Evolutionary conservation across 92 coral and sea anemone genomes (phyloP).

Genomic region (Porites lobata): DNA sequence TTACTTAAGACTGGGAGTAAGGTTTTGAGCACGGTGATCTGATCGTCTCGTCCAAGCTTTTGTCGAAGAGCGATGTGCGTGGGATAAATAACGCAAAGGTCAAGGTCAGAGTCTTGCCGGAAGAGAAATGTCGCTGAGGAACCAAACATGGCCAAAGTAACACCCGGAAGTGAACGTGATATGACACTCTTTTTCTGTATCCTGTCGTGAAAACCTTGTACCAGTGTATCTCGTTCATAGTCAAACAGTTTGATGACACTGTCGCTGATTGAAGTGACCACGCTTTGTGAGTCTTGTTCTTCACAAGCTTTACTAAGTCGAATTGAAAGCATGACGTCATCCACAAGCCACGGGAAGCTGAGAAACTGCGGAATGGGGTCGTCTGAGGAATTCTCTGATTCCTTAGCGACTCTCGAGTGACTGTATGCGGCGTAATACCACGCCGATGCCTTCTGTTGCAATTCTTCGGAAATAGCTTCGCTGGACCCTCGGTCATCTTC

Average conservation of each 20-base stretch:
- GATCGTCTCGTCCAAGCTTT: constrained; percentile 53
- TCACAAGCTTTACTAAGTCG: constrained; percentile 12
- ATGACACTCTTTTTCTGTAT: constrained; percentile 58
- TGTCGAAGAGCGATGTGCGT: constrained; percentile 10
- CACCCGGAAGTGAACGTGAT: constrained; percentile 9
- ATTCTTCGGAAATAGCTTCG: constrained; percentile 47
- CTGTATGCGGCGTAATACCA: constrained; percentile 93
- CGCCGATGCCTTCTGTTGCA: constrained; percentile 94
- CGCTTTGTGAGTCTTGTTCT: constrained; percentile 43
- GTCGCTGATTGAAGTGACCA: constrained; percentile 56
- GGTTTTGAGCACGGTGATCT: constrained; percentile 56
- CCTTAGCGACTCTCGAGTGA: constrained; percentile 17
- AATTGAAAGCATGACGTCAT: constrained; percentile 90
- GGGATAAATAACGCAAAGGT: constrained; percentile 78
- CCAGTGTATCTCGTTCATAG: constrained; percentile 56
- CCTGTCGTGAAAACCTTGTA: constrained; percentile 72
- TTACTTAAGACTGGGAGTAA: constrained; percentile 48
- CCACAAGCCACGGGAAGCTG: constrained; percentile 98
- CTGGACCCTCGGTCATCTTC: constrained; percentile 52
- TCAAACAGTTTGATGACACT: constrained; percentile 62
- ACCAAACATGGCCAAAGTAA: constrained; percentile 84
- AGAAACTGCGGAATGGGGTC: constrained; percentile 65
- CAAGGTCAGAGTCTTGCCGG: constrained; percentile 93
- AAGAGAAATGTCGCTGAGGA: constrained; percentile 93
- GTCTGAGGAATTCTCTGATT: constrained; percentile 33